phyloP scores from a whole-genome alignment of 1,140 invertebrate species.

The Monochamus saltuarius region DNA sequence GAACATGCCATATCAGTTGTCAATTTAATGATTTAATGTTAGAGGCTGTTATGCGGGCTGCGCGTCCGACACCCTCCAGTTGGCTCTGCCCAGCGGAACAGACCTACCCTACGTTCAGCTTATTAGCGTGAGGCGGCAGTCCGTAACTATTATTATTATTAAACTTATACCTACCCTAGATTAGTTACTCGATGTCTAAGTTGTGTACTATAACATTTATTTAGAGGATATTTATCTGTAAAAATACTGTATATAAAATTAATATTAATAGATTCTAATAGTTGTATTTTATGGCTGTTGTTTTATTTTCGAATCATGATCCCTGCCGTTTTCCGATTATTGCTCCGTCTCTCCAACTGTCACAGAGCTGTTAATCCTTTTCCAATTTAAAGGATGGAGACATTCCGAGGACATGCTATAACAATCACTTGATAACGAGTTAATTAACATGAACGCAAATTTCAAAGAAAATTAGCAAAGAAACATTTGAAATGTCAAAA shows the following conservation, averaged over 20 bases:
- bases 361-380: too few relatives aligned
- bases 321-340: neutral
- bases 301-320: constrained; percentile 5
- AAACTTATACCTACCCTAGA: constrained; percentile 8
- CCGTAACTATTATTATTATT: constrained; percentile 11
- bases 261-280: constrained; percentile 33
- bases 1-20: constrained; percentile 51
- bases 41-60: constrained; percentile 48
- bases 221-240: constrained; percentile 41
- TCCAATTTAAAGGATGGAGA: too few relatives aligned
- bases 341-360: too few relatives aligned
- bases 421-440: too few relatives aligned
- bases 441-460: too few relatives aligned
- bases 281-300: constrained; percentile 26
- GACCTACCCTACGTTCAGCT: constrained; percentile 11
- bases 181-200: constrained; percentile 21
- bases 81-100: constrained; percentile 16
- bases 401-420: too few relatives aligned
- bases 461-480: too few relatives aligned
- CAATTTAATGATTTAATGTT: constrained; percentile 48
- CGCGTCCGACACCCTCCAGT: constrained; percentile 15
- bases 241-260: constrained; percentile 41
- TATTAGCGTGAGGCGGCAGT: constrained; percentile 16
- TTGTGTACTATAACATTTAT: constrained; percentile 40
- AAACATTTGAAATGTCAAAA: too few relatives aligned